Evolutionary conservation across 2,888 invertebrate species (phyloP), one percentile per base, ranked within the genome.

Genomic region (Caenorhabditis imperialis): DNA sequence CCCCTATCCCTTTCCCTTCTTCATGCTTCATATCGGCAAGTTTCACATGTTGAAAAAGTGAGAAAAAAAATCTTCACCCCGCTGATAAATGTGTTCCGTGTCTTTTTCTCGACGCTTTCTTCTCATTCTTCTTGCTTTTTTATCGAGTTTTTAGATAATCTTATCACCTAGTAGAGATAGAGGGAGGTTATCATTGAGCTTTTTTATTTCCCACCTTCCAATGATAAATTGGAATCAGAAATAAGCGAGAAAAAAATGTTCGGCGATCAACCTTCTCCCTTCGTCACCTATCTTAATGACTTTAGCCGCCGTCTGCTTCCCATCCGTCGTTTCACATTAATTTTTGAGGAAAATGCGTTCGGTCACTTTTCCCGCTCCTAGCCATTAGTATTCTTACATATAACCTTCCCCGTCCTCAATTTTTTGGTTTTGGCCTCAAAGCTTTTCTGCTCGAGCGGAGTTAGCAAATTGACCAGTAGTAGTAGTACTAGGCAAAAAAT

Each of bases 81-180:
- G n/a, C 53, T 63, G 45, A 54, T 54, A 53, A 47, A 63, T 47
- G 47, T 63, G 47, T 63, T 63, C 51, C 14, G n/a, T 45, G 42
- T 37, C 45, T 47, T 57, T 35, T 53, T n/a, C 22, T 33, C 42
- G 23, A n/a, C 45, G 16, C 38, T 33, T 38, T 33, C 37, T 20
- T 25, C 3, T 18, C 38, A 47, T 22, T 65, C 57, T 35, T 48
- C 53, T 51, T 27, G 50, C 33, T 50, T 44, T 30, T 53, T 45
- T 53, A 30, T 33, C 37, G 23, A 50, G 33, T 48, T 30, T 58
- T 53, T 40, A 18, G 5, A 6, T 40, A 6, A 5, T 18, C 16
- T 8, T 18, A 8, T n/a, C n/a, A n/a, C n/a, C n/a, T n/a, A n/a
- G n/a, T n/a, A n/a, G n/a, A n/a, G n/a, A n/a, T n/a, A n/a, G n/a